Evolutionary conservation across 2,797 vertebrate species (phyloP), one percentile per base, ranked within the genome.

Genomic region (Limnodromus scolopaceus): DNA sequence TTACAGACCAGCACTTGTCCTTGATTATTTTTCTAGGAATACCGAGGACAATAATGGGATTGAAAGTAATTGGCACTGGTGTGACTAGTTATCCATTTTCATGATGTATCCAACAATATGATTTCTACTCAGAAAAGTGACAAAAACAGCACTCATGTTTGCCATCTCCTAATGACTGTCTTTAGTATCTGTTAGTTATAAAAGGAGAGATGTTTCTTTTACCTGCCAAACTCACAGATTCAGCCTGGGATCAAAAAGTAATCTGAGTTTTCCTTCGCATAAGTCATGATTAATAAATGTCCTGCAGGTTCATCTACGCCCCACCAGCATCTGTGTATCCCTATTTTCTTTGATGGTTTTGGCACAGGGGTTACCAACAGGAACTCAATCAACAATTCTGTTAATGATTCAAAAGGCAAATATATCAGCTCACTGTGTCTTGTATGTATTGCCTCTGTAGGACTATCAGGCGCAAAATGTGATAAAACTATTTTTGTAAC

Each of bases 391-490:
- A 97, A 95, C 87, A 95, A 90, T 95, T 95, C 94, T 95, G 94
- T 96, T 97, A 94, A 96, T 95, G 94, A 97, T 96, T 95, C 91
- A 96, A 95, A 93, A 97, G 92, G 94, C 89, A 97, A 96, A 96
- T 96, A 81, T 84, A 92, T 96, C 96, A 95, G 82, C 94, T 95
- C 71, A 86, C 87, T 78, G 79, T 53, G 53, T 93, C 87, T 96
- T 6, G 2, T 77, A 80, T 54, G 65, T 71, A 78, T 54, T 91
- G 87, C 60, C 69, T 89, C 91, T 84, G 91, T 89, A 95, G 91
- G 91, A 93, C 68, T 96, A 93, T 63, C 49, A 89, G 92, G 95
- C 0, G 1, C 80, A 94, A 91, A 93, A 92, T 36, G 53, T 49
- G 82, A 49, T 57, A 77, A 61, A 89, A 75, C 24, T 88, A 51